Percentiles rank a stretch among this genome's conserved stretches.
Conservation (phyloP, 2,113 vertebrate genomes). For the Myotis davidii region DNA sequence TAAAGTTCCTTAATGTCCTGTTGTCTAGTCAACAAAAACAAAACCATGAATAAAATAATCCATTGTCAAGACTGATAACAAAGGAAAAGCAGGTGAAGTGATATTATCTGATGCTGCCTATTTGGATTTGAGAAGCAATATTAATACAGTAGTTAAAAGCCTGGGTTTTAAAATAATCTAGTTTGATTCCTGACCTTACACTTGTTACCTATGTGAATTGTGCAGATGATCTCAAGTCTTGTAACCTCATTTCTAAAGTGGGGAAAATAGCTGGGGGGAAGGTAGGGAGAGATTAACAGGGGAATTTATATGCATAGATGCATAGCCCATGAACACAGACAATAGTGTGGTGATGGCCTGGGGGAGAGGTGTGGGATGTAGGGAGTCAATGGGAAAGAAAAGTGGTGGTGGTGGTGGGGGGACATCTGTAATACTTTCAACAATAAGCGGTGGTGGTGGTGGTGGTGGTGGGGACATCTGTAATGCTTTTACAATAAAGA, state of each 20-base stretch:
- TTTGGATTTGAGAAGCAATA: background rate
- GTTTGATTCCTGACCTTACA: background rate
- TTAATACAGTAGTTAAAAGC: background rate
- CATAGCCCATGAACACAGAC: no score
- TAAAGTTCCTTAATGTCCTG: background rate
- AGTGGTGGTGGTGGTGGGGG: fast-evolving
- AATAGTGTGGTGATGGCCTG: no score
- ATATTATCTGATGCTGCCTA: background rate
- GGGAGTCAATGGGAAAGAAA: no score
- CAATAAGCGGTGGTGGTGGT: fast-evolving
- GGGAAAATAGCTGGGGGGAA: background rate
- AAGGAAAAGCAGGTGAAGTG: background rate
- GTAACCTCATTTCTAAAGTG: background rate
- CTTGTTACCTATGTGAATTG: background rate
- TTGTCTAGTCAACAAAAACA: conserved; percentile 8
- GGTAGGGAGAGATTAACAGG: no score
- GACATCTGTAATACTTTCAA: no score
- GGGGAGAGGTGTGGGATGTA: no score
- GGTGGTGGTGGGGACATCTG: no score
- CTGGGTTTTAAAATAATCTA: background rate
- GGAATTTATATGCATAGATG: no score
- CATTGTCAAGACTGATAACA: background rate
- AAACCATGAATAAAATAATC: background rate
- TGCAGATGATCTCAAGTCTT: background rate
- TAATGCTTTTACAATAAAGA: no score